Evolutionary conservation across 2,113 vertebrate species (phyloP), one percentile per base, ranked within the genome.

Genomic region (Peromyscus leucopus): DNA sequence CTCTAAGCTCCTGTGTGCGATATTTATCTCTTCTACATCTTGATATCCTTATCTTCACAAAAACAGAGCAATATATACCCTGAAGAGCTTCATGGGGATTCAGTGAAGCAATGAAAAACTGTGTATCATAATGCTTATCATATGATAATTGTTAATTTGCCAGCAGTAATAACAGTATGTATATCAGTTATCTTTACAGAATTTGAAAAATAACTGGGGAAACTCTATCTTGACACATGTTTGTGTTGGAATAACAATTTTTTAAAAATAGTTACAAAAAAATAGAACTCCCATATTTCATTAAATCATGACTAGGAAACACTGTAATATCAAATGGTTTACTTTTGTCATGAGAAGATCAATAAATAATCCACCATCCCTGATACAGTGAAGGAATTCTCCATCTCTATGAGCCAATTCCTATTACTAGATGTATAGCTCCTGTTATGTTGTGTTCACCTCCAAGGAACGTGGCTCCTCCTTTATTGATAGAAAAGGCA

Each of bases 101-200:
- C 46, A 93, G 69, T 46, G 3, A 95, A 46, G 61, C 55, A 61
- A 83, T 93, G 9, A 67, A 65, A 86, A 57, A 72, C 74, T 67
- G 7, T 67, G 15, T 72, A 3, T 48, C n/a, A 12, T 82, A 39
- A 76, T 80, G 10, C 51, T 28, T 86, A 39, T 4, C 7, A 75
- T 61, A 74, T 72, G 39, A 8, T 19, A 83, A 79, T 95, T 90
- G 65, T 82, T 89, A 95, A 78, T 83, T 91, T 91, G 48, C 17
- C 21, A 76, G 19, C 6, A 65, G 28, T 48, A 48, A 86, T 92
- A 85, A 80, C 9, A 90, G 9, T 86, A 36, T n/a, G 33, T 6
- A 0, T 55, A 91, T 42, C 42, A 36, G 76, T 26, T 79, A 6
- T 55, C 87, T 22, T 26, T 78, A 36, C 46, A 39, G 55, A 51